phyloP scores from a whole-genome alignment of 2,888 invertebrate genomes.

The Agyllia agylla region DNA sequence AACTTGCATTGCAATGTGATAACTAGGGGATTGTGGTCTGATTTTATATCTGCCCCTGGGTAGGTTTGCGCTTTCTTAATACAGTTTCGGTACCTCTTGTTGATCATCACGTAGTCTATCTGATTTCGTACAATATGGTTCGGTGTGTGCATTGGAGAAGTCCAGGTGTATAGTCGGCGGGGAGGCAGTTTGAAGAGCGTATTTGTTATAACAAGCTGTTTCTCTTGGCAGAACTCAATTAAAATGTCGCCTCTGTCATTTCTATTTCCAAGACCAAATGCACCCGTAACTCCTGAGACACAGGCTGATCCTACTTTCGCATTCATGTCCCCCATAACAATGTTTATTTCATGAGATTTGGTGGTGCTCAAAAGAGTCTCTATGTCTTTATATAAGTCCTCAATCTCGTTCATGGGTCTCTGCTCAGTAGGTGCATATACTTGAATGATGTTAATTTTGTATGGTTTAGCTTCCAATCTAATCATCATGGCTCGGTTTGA shows the following conservation, averaged over 20 bases:
- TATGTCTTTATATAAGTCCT: too few relatives aligned
- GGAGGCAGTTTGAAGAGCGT: neutral
- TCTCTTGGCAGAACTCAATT: neutral
- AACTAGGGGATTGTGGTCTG: neutral
- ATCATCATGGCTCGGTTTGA: too few relatives aligned
- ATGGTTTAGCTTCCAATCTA: too few relatives aligned
- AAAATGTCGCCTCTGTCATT: neutral
- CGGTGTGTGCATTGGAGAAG: neutral
- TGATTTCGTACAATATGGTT: neutral
- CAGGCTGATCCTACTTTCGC: too few relatives aligned
- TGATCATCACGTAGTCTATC: neutral
- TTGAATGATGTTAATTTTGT: too few relatives aligned
- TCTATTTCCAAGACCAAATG: neutral
- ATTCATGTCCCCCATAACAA: too few relatives aligned
- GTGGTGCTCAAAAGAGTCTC: too few relatives aligned
- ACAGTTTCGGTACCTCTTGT: neutral
- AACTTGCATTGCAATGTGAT: neutral
- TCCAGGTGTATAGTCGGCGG: neutral
- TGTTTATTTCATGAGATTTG: too few relatives aligned
- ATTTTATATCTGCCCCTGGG: neutral
- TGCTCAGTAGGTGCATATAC: too few relatives aligned
- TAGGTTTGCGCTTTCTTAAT: neutral
- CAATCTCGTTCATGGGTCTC: too few relatives aligned
- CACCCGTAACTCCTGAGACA: too few relatives aligned
- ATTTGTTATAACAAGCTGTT: neutral